Base-by-base conservation (phyloP, 2,797 vertebrate species). In the Petrocephalus schoutedeni region DNA sequence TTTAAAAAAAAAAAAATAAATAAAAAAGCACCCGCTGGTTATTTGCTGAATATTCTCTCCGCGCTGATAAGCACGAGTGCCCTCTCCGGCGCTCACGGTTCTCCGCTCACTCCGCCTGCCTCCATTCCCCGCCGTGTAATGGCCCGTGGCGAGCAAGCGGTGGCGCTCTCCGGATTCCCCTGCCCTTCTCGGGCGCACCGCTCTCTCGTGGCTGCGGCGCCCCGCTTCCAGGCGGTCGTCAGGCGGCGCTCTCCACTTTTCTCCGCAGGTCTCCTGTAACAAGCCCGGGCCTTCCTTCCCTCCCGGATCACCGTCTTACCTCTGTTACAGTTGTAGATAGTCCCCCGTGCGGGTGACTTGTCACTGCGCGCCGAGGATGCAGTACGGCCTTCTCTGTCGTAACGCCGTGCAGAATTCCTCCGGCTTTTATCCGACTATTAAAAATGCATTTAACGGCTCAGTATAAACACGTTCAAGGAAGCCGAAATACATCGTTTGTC, bases 171-270 rank as follows among this genome's bases (percentile, higher is more conserved):
- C 86, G 51, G 92, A 93, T 86, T 91, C 9, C 87, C 91, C 83
- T 91, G 61, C 94, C 92, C 91, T 93, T 89, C 90, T 93, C 92
- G 74, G 88, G 89, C 92, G 92, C 96, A 95, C 94, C 95, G 95
- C 93, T 91, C 92, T 95, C 93, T 95, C 95, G 94, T 94, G 91
- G 93, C 87, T 64, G 89, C 67, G 86, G 91, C 90, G 91, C 88
- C 94, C 95, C 94, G 93, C 90, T 94, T 90, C 91, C 90, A 87
- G 94, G 94, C 95, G 94, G 95, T 95, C 96, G 95, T 96, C 95
- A 96, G 96, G 96, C 96, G 96, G 96, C 96, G 96, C 96, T 96
- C 95, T 94, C 92, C 93, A 95, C 93, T 96, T 96, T 96, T 95
- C 89, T 58, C 95, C 95, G 95, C 89, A 95, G 95, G 94, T 96